A percentile compares a stretch with the other conserved stretches of the same genome.
phyloP scores from a whole-genome alignment of 2,797 vertebrate species.

The Gymnodraco acuticeps region DNA sequence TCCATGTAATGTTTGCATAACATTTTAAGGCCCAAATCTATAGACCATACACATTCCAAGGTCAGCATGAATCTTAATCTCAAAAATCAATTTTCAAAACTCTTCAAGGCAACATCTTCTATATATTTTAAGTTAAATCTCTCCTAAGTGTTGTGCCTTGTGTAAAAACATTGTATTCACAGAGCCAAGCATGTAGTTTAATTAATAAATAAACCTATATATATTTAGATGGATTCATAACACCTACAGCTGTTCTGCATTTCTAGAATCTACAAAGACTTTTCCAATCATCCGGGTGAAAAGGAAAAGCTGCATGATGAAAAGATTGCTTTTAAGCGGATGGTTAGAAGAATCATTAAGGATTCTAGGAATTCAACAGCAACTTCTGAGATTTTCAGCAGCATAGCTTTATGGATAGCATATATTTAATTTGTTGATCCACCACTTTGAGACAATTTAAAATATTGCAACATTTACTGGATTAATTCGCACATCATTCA shows the following conservation, averaged over 20 bases:
- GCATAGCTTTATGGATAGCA: no score
- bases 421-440: no score
- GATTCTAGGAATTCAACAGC: no score
- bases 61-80: background rate
- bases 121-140: background rate
- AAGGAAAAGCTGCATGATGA: background rate
- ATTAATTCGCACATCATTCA: background rate
- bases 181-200: no score
- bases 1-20: background rate
- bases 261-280: background rate
- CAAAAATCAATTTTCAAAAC: no score
- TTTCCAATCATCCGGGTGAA: conserved; percentile 1
- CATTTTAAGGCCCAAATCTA: conserved; percentile 3
- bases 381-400: no score
- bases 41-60: background rate
- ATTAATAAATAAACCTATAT: no score
- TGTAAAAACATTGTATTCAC: background rate
- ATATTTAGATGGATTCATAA: background rate
- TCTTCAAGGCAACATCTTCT: background rate
- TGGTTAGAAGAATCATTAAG: background rate
- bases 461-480: background rate
- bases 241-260: background rate
- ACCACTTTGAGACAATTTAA: background rate
- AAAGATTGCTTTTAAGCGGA: background rate
- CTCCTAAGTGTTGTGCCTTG: background rate